Conservation (phyloP, 2,888 invertebrate species). For the Thecophora atra region DNA sequence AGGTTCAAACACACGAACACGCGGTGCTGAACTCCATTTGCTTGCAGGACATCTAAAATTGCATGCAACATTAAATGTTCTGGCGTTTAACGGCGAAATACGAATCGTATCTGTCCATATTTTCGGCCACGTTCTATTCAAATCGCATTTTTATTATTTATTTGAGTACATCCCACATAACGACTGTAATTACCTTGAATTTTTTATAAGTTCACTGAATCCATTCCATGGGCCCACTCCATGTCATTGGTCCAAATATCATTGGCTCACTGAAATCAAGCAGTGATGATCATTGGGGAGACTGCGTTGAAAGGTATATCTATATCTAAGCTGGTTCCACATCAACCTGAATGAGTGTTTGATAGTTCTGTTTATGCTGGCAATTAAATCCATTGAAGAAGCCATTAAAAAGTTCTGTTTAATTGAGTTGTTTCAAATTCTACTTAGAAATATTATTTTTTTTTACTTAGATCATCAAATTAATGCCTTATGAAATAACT, state of each 20-base stretch:
- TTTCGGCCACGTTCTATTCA: too few relatives aligned
- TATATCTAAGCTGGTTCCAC: not conserved
- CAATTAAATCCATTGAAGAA: not conserved
- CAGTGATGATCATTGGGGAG: not conserved
- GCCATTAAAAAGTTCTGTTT: not conserved
- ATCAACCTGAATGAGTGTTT: conserved; percentile 1
- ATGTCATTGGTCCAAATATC: too few relatives aligned
- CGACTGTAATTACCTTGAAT: conserved; percentile 28
- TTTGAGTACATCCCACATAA: not conserved
- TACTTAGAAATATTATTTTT: too few relatives aligned
- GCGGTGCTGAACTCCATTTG: too few relatives aligned
- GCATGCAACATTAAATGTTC: conserved; percentile 29
- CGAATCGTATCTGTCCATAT: not conserved
- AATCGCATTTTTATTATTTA: conserved; percentile 8
- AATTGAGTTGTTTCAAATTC: too few relatives aligned
- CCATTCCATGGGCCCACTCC: not conserved
- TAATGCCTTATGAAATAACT: too few relatives aligned
- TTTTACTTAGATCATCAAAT: too few relatives aligned
- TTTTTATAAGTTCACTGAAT: conserved; percentile 17
- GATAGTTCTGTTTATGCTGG: conserved; percentile 2
- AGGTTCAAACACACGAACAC: too few relatives aligned
- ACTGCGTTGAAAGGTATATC: not conserved
- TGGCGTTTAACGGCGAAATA: conserved; percentile 16
- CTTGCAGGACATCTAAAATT: conserved; percentile 4
- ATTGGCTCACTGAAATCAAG: too few relatives aligned